A percentile compares a stretch with the other conserved stretches of the same genome.
Conservation (phyloP, 2,888 invertebrate genomes). For the Calephelis perditalis region DNA sequence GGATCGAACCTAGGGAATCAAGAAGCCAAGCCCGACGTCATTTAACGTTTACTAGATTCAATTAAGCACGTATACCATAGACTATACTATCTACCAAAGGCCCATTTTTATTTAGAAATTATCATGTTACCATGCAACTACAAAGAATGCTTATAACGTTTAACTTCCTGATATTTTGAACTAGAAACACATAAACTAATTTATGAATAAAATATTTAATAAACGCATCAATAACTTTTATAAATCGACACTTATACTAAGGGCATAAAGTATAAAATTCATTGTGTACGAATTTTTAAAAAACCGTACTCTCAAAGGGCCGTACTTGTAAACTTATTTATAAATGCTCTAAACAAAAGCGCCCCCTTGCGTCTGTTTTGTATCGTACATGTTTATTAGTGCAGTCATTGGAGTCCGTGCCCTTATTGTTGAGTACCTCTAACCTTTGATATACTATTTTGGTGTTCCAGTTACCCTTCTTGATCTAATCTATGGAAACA, state of each 20-base stretch:
- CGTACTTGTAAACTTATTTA: slow-evolving; percentile 56
- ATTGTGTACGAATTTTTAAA: background rate
- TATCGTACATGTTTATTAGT: slow-evolving; percentile 68
- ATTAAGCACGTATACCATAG: no score
- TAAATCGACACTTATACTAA: background rate
- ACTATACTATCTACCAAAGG: no score
- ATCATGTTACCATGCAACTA: no score
- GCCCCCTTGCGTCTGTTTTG: slow-evolving; percentile 63
- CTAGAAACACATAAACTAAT: background rate
- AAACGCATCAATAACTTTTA: background rate
- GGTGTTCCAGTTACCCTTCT: slow-evolving; percentile 26
- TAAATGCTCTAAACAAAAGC: slow-evolving; percentile 58
- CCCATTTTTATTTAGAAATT: no score
- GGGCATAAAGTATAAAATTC: slow-evolving; percentile 2
- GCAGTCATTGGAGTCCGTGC: slow-evolving; percentile 46
- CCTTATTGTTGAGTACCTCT: slow-evolving; percentile 39
- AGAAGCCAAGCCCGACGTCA: no score
- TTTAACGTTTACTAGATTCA: no score
- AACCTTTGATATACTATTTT: slow-evolving; percentile 48
- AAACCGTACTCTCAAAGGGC: slow-evolving; percentile 39
- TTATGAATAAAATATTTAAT: slow-evolving; percentile 10
- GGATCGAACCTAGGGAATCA: no score
- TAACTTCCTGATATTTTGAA: background rate
- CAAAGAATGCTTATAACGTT: background rate
- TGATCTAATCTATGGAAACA: slow-evolving; percentile 28